A percentile compares a stretch with the other conserved stretches of the same genome.
These are phyloP conservation scores for Zapus hudsonius DNA, from an alignment of 2,113 vertebrate species.

Conservation along the genomic window DNA sequence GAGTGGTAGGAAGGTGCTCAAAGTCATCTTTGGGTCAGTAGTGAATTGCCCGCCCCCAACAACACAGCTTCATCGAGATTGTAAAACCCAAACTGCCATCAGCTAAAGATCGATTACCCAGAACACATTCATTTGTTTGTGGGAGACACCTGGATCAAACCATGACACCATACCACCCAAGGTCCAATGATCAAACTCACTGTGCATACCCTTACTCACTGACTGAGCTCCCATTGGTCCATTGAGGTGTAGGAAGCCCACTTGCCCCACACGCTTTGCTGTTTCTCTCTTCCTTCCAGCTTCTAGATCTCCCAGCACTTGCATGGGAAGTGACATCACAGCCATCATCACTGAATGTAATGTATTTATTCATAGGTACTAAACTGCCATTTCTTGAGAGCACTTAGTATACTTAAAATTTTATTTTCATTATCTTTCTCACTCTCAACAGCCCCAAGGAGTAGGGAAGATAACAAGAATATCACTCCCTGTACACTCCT, in stretches of 20 bases:
- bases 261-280: not conserved
- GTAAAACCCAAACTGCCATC: too few relatives aligned
- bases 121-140: too few relatives aligned
- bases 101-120: too few relatives aligned
- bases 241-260: not conserved
- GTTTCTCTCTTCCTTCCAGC: not conserved
- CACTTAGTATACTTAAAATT: not conserved
- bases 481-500: not conserved
- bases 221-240: not conserved
- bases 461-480: not conserved
- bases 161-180: too few relatives aligned
- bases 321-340: not conserved
- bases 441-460: not conserved
- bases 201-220: not conserved
- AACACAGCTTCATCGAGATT: too few relatives aligned
- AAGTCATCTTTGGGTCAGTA: not conserved
- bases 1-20: not conserved
- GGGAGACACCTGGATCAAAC: too few relatives aligned
- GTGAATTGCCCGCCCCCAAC: too few relatives aligned
- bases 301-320: not conserved
- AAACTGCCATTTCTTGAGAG: slow-evolving; percentile 13
- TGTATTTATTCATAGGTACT: not conserved
- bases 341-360: not conserved
- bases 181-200: not conserved
- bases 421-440: not conserved